These are phyloP conservation scores for Andrena chrysosceles DNA, from an alignment of 2,888 invertebrate species.

Conservation along the genomic window DNA sequence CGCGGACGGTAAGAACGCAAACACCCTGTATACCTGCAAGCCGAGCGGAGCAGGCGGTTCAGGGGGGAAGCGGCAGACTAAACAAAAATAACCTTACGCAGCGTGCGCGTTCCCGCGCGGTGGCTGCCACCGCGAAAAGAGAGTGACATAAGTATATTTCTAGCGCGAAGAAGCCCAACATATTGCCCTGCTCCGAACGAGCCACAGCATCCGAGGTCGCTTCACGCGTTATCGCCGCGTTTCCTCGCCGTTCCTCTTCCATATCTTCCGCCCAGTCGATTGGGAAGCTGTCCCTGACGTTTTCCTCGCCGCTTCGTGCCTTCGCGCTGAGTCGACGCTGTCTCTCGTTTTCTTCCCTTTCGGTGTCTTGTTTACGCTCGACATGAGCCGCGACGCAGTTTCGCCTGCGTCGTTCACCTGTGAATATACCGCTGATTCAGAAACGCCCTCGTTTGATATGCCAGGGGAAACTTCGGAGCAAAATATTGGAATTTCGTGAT, in stretches of 20 bases:
- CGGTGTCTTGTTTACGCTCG: slow-evolving; percentile 2
- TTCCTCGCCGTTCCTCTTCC: neutral
- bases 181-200: slow-evolving; percentile 36
- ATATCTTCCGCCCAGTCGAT: slow-evolving; percentile 14
- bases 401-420: neutral
- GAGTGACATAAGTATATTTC: slow-evolving; percentile 70
- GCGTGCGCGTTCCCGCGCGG: slow-evolving; percentile 48
- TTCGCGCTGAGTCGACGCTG: neutral
- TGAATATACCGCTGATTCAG: neutral
- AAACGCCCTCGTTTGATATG: neutral
- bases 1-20: neutral
- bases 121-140: slow-evolving; percentile 53
- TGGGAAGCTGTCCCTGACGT: neutral
- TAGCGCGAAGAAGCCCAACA: slow-evolving; percentile 55
- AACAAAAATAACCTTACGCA: slow-evolving; percentile 74
- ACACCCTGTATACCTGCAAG: slow-evolving; percentile 35
- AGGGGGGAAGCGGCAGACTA: slow-evolving; percentile 70
- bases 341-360: slow-evolving; percentile 5
- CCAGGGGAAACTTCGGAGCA: neutral
- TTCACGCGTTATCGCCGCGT: slow-evolving; percentile 28
- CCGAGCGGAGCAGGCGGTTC: slow-evolving; percentile 43
- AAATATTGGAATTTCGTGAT: too few species aligned
- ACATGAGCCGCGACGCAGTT: neutral
- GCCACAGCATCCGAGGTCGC: slow-evolving; percentile 5
- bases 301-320: slow-evolving; percentile 3